Percentiles rank a stretch among this genome's conserved stretches.
Evolutionary conservation across 2,888 invertebrate species (phyloP).

Genomic region (Romanomermis culicivorax): DNA sequence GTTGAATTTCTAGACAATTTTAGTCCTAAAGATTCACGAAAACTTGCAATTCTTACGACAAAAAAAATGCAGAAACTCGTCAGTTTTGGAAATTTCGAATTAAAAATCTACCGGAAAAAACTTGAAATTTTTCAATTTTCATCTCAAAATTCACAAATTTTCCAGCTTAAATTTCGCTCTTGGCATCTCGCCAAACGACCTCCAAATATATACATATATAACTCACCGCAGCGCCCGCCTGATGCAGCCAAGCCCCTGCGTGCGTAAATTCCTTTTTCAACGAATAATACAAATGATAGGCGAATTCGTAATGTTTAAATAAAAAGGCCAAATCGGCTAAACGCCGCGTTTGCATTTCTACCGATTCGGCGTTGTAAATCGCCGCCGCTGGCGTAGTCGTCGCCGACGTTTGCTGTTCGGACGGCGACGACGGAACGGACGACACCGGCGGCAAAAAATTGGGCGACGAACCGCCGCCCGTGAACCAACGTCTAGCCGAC

Average conservation of each 20-base stretch:
- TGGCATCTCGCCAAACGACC: no score
- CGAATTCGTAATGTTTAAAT: slow-evolving; percentile 74
- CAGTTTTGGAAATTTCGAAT: no score
- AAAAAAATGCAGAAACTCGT: no score
- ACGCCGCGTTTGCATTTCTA: slow-evolving; percentile 73
- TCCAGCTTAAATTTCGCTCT: no score
- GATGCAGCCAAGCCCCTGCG: slow-evolving; percentile 90
- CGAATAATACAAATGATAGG: slow-evolving; percentile 78
- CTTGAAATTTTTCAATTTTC: no score
- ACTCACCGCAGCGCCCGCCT: slow-evolving; percentile 27
- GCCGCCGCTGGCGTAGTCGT: not conserved
- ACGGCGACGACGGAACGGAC: not conserved
- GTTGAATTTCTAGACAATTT: no score
- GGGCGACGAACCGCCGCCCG: not conserved
- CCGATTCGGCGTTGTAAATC: slow-evolving; percentile 36
- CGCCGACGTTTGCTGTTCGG: not conserved
- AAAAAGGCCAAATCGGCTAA: slow-evolving; percentile 86
- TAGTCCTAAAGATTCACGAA: no score
- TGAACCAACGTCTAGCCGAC: not conserved
- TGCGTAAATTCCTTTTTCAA: slow-evolving; percentile 92
- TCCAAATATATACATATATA: no score
- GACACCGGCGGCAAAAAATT: not conserved
- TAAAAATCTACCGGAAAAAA: no score
- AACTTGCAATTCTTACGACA: no score
- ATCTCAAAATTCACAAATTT: no score